Conservation (phyloP, 2,113 vertebrate species). For the Hypanus sabinus region DNA sequence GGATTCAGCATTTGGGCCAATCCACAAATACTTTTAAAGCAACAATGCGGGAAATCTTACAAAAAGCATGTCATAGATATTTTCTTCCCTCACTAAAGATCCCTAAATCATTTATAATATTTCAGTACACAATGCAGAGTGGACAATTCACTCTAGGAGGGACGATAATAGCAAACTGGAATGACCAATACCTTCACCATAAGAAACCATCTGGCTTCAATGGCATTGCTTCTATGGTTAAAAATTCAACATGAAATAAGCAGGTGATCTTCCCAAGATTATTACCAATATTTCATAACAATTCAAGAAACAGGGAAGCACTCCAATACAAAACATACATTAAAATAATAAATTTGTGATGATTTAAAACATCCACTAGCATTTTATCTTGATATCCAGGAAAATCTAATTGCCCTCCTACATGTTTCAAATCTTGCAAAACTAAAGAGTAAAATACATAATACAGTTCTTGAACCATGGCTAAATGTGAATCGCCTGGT, state of each 20-base stretch:
- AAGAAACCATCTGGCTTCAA: not conserved
- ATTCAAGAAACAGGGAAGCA: not conserved
- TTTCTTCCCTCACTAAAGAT: not conserved
- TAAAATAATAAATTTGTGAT: not conserved
- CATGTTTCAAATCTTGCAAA: too few species aligned
- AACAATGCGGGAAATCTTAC: not conserved
- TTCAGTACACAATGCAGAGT: not conserved
- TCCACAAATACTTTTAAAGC: not conserved
- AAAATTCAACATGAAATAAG: not conserved
- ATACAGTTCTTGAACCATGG: too few species aligned
- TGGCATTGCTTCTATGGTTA: not conserved
- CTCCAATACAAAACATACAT: not conserved
- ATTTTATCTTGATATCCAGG: too few species aligned
- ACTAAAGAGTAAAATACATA: too few species aligned
- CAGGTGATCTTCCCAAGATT: not conserved
- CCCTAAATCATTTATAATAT: not conserved
- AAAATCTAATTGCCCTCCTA: too few species aligned
- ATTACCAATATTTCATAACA: too few species aligned
- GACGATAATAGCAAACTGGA: not conserved
- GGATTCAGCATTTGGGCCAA: not conserved
- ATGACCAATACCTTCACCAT: not conserved
- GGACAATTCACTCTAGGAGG: not conserved
- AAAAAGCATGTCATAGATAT: not conserved
- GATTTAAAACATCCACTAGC: not conserved
- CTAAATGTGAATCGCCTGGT: too few species aligned